Percentiles rank a stretch among this genome's conserved stretches.
phyloP scores from a whole-genome alignment of 2,113 vertebrate genomes.

The Acanthisitta chloris region DNA sequence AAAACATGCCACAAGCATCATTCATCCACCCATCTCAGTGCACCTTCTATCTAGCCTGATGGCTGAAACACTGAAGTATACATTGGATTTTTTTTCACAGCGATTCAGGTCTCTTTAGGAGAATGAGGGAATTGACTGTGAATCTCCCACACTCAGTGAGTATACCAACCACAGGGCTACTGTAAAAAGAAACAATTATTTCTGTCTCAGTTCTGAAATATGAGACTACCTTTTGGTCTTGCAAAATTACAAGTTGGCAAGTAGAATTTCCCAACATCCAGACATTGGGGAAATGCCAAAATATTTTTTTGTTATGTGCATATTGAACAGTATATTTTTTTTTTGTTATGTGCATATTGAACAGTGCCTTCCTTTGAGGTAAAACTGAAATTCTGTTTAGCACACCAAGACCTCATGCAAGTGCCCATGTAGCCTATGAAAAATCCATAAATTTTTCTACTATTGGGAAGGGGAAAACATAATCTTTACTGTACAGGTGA shows the following conservation, averaged over 20 bases:
- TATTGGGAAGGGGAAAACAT: not conserved
- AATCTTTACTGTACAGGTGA: not conserved
- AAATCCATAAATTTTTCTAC: not conserved
- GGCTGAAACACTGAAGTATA: not conserved
- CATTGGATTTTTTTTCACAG: not conserved
- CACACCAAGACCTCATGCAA: not conserved
- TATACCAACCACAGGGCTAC: fast-evolving
- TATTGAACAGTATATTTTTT: not conserved
- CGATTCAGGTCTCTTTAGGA: not conserved
- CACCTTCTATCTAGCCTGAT: not conserved
- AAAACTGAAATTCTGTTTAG: not conserved
- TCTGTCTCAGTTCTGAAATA: not conserved
- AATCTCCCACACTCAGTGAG: not conserved
- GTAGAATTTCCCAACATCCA: not conserved
- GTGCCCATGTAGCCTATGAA: not conserved
- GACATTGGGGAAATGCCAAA: not conserved
- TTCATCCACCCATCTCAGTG: not conserved
- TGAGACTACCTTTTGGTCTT: not conserved
- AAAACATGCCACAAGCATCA: not conserved
- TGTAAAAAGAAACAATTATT: not conserved
- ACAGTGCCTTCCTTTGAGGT: not conserved
- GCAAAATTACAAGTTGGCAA: not conserved
- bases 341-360: fast-evolving
- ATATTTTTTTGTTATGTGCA: fast-evolving
- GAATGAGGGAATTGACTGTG: not conserved